Base-by-base conservation (phyloP, 2,888 invertebrate species). In the Ennomos erosarius region DNA sequence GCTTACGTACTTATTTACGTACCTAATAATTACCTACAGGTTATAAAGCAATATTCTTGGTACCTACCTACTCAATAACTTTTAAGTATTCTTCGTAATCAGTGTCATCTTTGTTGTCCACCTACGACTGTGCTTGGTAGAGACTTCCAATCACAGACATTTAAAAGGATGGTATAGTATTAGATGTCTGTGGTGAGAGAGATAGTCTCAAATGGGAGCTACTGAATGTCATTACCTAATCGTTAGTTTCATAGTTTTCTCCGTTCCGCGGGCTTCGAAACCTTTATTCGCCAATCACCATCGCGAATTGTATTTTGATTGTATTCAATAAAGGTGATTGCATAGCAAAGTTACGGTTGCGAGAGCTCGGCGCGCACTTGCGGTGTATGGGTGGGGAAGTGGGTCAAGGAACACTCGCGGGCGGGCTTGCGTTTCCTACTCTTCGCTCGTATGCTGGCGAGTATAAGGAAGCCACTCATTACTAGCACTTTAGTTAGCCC, bases 331-430 rank as follows among this genome's bases (percentile, higher is more conserved):
- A 26, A 46, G 54, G 57, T 54, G 50, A 44, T 55, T 55, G 55
- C 48, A 55, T 34, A 34, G 48, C 44, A 44, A 51, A 46, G 49
- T 59, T 61, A 50, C 51, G 55, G 77, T 77, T 76, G 77, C 81
- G 76, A 77, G 75, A 80, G 73, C 71, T 73, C 64, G 65, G 69
- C 65, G 73, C 67, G 73, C 71, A 70, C 73, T 77, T 69, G 62
- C 58, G 55, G 55, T 57, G 47, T 57, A 64, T 64, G 63, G 73
- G 71, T 76, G 78, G 72, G 71, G 71, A 89, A 87, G 82, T 90
- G 80, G 90, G 91, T 90, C 91, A 91, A 91, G 91, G 91, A 87
- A 73, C 76, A 71, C 68, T 77, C 74, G 82, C 79, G 73, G 81
- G 76, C 82, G 79, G 80, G 75, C 67, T 75, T 70, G 70, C 79